Evolutionary conservation across 53 echinoderm and acorn worm genomes (phyloP), one percentile per base, ranked within the genome.

Genomic region (Temnopleurus reevesii): DNA sequence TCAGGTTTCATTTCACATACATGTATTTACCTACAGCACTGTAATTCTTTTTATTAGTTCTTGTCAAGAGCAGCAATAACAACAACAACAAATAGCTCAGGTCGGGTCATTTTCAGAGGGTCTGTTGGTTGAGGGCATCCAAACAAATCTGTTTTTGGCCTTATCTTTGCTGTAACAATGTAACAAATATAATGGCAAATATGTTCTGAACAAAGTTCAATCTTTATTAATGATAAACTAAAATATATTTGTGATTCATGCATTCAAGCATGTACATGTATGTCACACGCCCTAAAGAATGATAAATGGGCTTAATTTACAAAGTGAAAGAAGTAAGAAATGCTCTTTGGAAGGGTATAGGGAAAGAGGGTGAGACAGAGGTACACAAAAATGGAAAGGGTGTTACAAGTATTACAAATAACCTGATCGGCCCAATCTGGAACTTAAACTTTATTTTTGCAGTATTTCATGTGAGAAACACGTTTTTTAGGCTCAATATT

Each of bases 181-280:
- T n/a, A n/a, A n/a, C n/a, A n/a, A n/a, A n/a, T n/a, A n/a, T n/a
- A n/a, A n/a, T n/a, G n/a, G n/a, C n/a, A n/a, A n/a, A n/a, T n/a
- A n/a, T n/a, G n/a, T 1, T 38, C 36, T 71, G 38, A 41, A 41
- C 41, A 21, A 71, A 71, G 38, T 19, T 71, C n/a, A 41, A 71
- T 21, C 71, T n/a, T 71, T 71, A 71, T 71, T 25, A 71, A 71
- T 71, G 71, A 71, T 71, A 71, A 41, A n/a, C 71, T 71, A 33
- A n/a, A 17, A 7, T 71, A 41, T 71, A 23, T 41, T 38, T 41
- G 41, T 43, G 36, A 21, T 21, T 41, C 17, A 41, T n/a, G 8
- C 71, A 41, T n/a, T 41, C 21, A 71, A 38, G 7, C 43, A 6
- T 71, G 38, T n/a, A n/a, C n/a, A n/a, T n/a, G 4, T n/a, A 63